Evolutionary conservation across 2,797 vertebrate genomes (phyloP).

Genomic region (Poeciliopsis infans): DNA sequence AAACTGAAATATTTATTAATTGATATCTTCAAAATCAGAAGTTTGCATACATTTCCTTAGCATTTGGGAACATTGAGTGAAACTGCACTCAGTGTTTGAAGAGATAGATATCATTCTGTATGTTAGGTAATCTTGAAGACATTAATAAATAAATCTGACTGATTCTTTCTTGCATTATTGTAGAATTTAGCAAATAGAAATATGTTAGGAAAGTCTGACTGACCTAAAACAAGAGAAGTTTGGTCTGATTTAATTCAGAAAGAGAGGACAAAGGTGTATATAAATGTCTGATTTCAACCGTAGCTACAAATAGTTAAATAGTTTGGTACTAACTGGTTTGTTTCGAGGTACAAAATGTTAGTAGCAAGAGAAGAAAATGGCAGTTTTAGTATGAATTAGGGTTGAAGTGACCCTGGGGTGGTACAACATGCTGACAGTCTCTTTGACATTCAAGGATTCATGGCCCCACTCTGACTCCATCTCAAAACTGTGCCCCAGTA

Average conservation of each 20-base stretch:
- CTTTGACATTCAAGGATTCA: background rate
- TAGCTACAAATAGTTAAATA: background rate
- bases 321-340: background rate
- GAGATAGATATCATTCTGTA: too few species aligned
- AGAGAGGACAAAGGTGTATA: background rate
- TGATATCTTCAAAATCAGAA: background rate
- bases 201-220: too few species aligned
- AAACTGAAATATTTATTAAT: background rate
- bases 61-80: background rate
- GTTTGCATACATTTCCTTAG: background rate
- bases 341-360: background rate
- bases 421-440: background rate
- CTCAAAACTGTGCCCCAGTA: background rate
- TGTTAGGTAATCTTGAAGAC: too few species aligned
- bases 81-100: too few species aligned
- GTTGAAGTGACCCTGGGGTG: background rate
- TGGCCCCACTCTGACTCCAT: background rate
- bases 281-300: background rate
- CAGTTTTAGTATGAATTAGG: background rate
- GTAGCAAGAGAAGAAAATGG: background rate
- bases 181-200: background rate
- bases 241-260: background rate
- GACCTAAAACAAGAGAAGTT: background rate
- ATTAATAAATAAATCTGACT: background rate
- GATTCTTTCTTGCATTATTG: background rate